Base-by-base conservation (phyloP, 2,797 vertebrate species). In the Coendou prehensilis region DNA sequence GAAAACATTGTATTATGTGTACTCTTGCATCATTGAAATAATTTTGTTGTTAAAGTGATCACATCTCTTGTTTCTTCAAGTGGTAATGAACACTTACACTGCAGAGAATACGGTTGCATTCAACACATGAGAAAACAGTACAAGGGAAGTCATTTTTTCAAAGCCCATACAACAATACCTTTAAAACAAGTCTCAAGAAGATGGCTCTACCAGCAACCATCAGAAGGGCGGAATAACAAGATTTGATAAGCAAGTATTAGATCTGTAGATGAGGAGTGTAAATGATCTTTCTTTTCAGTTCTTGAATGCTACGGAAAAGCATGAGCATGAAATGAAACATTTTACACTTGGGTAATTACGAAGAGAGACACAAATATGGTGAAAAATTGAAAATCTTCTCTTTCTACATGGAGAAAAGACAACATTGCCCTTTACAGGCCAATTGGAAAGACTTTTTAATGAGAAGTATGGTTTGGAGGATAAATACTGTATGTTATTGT, bases 401-500 rank as follows among this genome's bases (percentile, higher is more conserved):
- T 98, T 98, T 97, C 95, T 96, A 98, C 93, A 56, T 45, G 98
- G 89, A 98, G 96, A 98, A 98, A 98, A 98, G 96, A 98, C 97
- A 98, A 97, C 97, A 98, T 98, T 98, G 98, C 97, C 98, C 98
- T 98, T 98, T 97, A 97, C 67, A 97, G 98, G 97, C 97, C 98
- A 98, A 98, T 97, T 96, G 96, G 98, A 93, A 98, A 90, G 91
- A 50, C 88, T 97, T 98, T 98, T 96, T 97, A 97, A 97, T 97
- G 90, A 98, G 95, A 98, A 98, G 84, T 97, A 94, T 96, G 98
- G 75, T 97, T 98, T 92, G 95, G 97, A 98, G 92, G 97, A 98
- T 98, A 98, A 98, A 97, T 98, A 97, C 95, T 97, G 97, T 91
- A 97, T 98, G 96, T 98, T 89, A 97, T 96, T 98, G 97, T 97